Evolutionary conservation across 2,797 vertebrate species (phyloP).

Genomic region (Sebastes steindachneri): DNA sequence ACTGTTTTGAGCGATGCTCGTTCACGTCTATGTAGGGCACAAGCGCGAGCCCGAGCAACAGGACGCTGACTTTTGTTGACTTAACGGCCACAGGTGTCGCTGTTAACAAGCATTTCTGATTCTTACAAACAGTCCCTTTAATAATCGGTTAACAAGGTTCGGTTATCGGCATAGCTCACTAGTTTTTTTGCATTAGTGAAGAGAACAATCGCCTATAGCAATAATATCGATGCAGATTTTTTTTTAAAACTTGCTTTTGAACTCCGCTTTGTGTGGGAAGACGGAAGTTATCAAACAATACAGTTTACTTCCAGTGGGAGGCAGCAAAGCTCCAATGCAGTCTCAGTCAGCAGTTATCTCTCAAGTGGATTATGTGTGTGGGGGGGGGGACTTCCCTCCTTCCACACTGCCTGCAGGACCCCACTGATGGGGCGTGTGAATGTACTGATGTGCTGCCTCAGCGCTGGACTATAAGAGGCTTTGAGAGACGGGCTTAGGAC

Average conservation of each 20-base stretch:
- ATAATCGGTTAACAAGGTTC: too few relatives aligned
- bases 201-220: not conserved
- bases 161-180: too few relatives aligned
- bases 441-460: slow-evolving; percentile 48
- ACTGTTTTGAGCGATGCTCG: fast-evolving
- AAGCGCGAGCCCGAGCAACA: too few relatives aligned
- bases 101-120: too few relatives aligned
- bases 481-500: slow-evolving; percentile 38
- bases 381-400: not conserved
- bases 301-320: not conserved
- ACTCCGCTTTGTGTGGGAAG: not conserved
- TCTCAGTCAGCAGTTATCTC: not conserved
- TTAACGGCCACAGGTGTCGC: too few relatives aligned
- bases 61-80: too few relatives aligned
- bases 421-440: not conserved
- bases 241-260: not conserved
- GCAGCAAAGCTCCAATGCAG: not conserved
- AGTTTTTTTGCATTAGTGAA: not conserved
- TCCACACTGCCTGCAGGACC: slow-evolving; percentile 7
- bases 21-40: too few relatives aligned
- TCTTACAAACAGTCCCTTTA: too few relatives aligned
- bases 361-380: slow-evolving; percentile 30
- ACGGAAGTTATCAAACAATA: not conserved
- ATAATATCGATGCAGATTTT: not conserved
- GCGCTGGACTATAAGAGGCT: slow-evolving; percentile 65